Base-by-base conservation (phyloP, 1,140 invertebrate species). In the Stenopsyche tienmushanensis region DNA sequence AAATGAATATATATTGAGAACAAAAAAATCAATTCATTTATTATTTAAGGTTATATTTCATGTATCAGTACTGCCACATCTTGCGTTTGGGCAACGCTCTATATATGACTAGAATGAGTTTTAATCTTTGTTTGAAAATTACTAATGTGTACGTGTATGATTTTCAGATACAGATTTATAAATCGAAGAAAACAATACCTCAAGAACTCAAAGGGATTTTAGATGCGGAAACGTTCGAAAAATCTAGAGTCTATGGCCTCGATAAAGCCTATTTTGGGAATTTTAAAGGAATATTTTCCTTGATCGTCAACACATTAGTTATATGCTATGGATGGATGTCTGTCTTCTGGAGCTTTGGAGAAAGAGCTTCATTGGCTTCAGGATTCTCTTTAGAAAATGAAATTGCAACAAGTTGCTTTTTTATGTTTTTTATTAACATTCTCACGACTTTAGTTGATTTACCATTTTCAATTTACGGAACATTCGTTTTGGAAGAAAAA, bases 401-500 rank as follows among this genome's bases (percentile, higher is more conserved):
- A 79, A 89, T 93, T 44, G 59, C 85, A 24, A 80, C 87, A 41
- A 94, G 92, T 74, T 85, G 89, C 66, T 78, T 90, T 1, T 98
- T 94, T 79, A 83, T 92, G 54, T 76, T 92, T 15, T 73, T 94
- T 47, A 83, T 88, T 13, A 88, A 87, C 69, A 62, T 90, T 8
- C 80, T 91, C 64, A 88, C 86, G 64, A 87, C 86, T 20, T 69
- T 96, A 57, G 81, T 92, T 10, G 86, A 88, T 70, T 73, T 98
- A 69, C 97, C 97, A 21, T 92, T 96, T 74, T 87, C 83, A 55
- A 78, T 96, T 41, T 99, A 99, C 77, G 83, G 86, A 49, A 97
- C 88, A 23, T 99, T 99, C 86, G 90, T 98, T 2, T 79, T 99
- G 60, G 98, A 99, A 83, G 90, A 97, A 77, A 91, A 89, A 71